Conservation (phyloP, 2,113 vertebrate genomes). For the Ondatra zibethicus region DNA sequence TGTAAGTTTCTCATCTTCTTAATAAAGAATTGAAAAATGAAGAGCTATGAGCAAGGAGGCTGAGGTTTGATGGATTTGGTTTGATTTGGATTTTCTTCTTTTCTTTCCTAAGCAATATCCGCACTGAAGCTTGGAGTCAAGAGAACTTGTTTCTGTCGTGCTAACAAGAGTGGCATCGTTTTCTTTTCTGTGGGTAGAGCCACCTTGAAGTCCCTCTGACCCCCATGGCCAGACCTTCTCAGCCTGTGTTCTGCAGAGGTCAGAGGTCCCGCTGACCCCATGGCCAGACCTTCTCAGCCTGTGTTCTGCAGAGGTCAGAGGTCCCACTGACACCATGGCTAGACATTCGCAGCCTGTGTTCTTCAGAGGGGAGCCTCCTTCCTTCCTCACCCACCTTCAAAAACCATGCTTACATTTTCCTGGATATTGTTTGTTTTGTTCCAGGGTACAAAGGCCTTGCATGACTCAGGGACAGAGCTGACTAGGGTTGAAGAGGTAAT, state of each 20-base stretch:
- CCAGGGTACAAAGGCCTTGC: neutral
- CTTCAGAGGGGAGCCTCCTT: neutral
- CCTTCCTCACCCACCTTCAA: neutral
- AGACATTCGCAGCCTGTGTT: neutral
- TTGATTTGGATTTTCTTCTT: neutral
- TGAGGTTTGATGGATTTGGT: neutral
- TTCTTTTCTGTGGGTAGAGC: neutral
- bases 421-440: neutral
- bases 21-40: constrained; percentile 65
- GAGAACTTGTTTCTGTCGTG: neutral
- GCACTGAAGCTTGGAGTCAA: neutral
- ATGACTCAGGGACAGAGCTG: neutral
- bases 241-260: neutral
- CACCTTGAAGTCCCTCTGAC: too few species aligned
- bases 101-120: neutral
- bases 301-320: neutral
- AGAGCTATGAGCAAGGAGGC: constrained; percentile 64
- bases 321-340: neutral
- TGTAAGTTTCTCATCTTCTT: constrained; percentile 78
- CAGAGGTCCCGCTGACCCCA: neutral
- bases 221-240: neutral
- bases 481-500: neutral
- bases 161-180: neutral
- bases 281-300: neutral
- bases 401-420: neutral